A percentile compares a stretch with the other conserved stretches of the same genome.
Conservation (phyloP, 2,888 invertebrate genomes). For the Ptilodon capucinus region DNA sequence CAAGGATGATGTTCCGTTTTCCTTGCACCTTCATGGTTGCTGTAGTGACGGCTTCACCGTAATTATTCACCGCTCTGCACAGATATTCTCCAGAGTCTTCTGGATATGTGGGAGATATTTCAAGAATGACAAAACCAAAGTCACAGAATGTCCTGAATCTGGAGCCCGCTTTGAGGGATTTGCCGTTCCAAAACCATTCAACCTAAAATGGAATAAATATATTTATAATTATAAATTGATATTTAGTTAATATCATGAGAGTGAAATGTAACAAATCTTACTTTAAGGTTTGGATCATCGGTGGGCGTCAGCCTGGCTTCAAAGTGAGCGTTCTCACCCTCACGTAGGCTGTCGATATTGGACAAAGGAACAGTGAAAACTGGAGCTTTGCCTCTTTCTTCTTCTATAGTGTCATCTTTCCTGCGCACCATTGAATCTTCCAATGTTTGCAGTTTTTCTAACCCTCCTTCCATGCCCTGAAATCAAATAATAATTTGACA, state of each 20-base stretch:
- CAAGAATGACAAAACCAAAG: conserved; percentile 98
- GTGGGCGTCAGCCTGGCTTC: conserved; percentile 94
- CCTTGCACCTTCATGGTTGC: conserved; percentile 95
- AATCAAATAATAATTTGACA: not conserved
- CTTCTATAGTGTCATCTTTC: conserved; percentile 87
- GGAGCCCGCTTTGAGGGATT: conserved; percentile 93
- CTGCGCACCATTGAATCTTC: conserved; percentile 94
- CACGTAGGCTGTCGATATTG: conserved; percentile 92
- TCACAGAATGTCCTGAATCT: conserved; percentile 98
- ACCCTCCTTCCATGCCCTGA: conserved; percentile 96
- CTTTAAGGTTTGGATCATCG: conserved; percentile 94
- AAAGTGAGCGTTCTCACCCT: conserved; percentile 96
- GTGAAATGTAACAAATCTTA: too few relatives aligned
- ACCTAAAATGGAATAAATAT: conserved; percentile 70
- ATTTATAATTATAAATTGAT: not conserved
- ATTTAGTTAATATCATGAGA: too few relatives aligned
- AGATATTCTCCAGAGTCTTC: conserved; percentile 97
- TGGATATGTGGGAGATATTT: conserved; percentile 98
- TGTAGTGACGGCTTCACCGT: conserved; percentile 95
- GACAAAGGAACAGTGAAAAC: conserved; percentile 94
- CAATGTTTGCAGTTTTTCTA: conserved; percentile 95
- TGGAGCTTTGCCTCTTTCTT: conserved; percentile 92
- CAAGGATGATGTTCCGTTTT: conserved; percentile 94
- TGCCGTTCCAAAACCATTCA: conserved; percentile 98
- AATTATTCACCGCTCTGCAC: conserved; percentile 93